Evolutionary conservation across 1,140 invertebrate genomes (phyloP).

Genomic region (Epicauta chinensis): DNA sequence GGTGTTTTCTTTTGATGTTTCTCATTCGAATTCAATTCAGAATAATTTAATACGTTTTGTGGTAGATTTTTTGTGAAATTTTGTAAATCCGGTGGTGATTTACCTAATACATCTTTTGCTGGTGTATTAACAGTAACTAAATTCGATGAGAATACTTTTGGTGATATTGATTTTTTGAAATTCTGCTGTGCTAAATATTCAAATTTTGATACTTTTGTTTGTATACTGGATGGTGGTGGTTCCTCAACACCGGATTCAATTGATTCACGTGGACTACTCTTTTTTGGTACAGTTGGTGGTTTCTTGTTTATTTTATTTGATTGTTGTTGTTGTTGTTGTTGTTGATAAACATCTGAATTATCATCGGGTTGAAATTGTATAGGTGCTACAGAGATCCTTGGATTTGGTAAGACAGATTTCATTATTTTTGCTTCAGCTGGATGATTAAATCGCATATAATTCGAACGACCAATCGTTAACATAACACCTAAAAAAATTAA

Average conservation of each 20-base stretch:
- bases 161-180: conserved; percentile 52
- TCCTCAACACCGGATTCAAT: conserved; percentile 48
- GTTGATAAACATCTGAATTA: conserved; percentile 10
- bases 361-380: conserved; percentile 49
- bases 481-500: conserved; percentile 61
- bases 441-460: conserved; percentile 85
- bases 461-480: conserved; percentile 80
- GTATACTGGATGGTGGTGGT: conserved; percentile 44
- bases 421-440: conserved; percentile 79
- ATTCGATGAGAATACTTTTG: conserved; percentile 70
- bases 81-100: conserved; percentile 48
- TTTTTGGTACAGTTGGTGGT: conserved; percentile 46
- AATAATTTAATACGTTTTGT: conserved; percentile 40
- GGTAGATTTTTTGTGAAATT: conserved; percentile 39
- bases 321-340: too few species aligned
- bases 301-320: conserved; percentile 41
- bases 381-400: conserved; percentile 71
- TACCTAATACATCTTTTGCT: conserved; percentile 68
- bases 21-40: conserved; percentile 35
- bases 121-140: conserved; percentile 72
- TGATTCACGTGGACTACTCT: conserved; percentile 40
- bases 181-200: conserved; percentile 50
- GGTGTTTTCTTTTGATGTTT: conserved; percentile 37
- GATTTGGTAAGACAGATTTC: conserved; percentile 68
- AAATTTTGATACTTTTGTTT: conserved; percentile 56